Evolutionary conservation across 2,113 vertebrate species (phyloP).

Genomic region (Lontra canadensis): DNA sequence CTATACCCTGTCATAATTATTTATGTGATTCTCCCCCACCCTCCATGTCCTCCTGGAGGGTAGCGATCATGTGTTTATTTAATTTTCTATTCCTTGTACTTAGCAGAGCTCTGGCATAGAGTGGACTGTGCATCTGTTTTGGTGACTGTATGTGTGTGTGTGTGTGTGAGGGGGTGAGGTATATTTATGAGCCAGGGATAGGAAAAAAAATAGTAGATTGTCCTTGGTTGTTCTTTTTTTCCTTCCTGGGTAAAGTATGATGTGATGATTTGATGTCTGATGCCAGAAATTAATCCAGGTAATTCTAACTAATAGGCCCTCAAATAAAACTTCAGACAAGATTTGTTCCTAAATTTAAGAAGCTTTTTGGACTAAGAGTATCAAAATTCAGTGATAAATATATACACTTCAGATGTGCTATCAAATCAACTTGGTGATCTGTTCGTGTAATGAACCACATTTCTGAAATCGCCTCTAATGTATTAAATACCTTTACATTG

Average conservation of each 20-base stretch:
- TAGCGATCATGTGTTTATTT: neutral
- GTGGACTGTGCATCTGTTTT: neutral
- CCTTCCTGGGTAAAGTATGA: neutral
- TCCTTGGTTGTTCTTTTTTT: neutral
- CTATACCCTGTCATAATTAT: neutral
- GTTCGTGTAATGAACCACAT: neutral
- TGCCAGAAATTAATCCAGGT: slow-evolving; percentile 32
- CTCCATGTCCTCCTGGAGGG: neutral
- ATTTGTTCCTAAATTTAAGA: slow-evolving; percentile 24
- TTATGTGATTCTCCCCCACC: neutral
- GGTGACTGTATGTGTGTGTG: neutral
- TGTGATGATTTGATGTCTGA: neutral
- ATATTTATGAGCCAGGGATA: neutral
- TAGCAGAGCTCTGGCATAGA: slow-evolving; percentile 5
- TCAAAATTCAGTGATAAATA: neutral
- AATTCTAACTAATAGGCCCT: neutral
- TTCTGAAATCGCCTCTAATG: neutral
- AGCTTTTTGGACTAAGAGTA: neutral
- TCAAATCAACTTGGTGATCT: neutral
- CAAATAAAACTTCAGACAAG: neutral
- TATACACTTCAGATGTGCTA: neutral
- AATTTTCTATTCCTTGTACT: neutral
- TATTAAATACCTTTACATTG: slow-evolving; percentile 17
- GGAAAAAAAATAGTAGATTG: neutral
- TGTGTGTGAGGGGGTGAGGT: neutral